phyloP scores from a whole-genome alignment of 2,797 vertebrate genomes.

The Diplodus sargus region DNA sequence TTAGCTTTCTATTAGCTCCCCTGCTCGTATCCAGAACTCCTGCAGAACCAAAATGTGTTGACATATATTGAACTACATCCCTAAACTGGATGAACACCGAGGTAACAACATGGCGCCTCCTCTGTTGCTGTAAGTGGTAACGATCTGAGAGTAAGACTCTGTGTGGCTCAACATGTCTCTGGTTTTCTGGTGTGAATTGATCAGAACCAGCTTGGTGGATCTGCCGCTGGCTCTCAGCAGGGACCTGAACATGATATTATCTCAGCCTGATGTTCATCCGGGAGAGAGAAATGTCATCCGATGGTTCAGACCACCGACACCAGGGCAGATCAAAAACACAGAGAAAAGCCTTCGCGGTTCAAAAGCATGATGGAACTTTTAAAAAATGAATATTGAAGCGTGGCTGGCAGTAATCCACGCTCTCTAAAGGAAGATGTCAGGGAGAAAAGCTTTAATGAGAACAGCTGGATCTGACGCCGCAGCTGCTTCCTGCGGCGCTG shows the following conservation, averaged over 20 bases:
- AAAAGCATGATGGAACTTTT: not conserved
- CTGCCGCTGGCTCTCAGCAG: not conserved
- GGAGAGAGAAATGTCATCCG: not conserved
- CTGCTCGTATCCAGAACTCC: too few species aligned
- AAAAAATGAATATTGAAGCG: not conserved
- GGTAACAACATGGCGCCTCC: too few species aligned
- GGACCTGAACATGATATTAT: not conserved
- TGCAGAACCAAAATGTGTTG: too few species aligned
- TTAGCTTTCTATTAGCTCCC: too few species aligned
- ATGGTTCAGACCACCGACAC: not conserved
- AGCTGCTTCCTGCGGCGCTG: conserved; percentile 25
- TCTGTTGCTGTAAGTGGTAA: not conserved
- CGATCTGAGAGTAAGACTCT: not conserved
- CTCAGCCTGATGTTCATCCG: not conserved
- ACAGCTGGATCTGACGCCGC: conserved; percentile 30
- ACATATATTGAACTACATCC: too few species aligned
- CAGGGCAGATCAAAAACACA: conserved; percentile 5
- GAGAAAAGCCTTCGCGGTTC: not conserved
- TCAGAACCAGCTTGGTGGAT: too few species aligned
- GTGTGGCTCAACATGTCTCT: not conserved
- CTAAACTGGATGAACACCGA: too few species aligned
- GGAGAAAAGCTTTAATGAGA: conserved; percentile 23
- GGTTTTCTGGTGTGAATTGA: not conserved
- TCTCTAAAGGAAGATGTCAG: conserved; percentile 14
- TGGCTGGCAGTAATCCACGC: not conserved